These are phyloP conservation scores for Agrochola lychnidis DNA, from an alignment of 2,888 invertebrate species.

Conservation along the genomic window DNA sequence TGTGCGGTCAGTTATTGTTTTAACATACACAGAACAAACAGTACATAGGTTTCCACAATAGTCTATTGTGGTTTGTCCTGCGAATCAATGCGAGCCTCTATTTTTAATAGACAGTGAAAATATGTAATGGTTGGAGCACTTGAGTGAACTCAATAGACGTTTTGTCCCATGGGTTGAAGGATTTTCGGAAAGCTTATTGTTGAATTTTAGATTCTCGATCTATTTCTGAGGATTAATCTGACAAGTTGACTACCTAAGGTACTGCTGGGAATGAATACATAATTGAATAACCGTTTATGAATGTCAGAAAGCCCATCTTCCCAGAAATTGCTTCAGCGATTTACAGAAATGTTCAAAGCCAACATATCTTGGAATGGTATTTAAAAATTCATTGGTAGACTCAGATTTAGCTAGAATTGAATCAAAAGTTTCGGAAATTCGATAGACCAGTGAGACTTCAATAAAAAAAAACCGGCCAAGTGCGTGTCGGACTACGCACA, in stretches of 20 bases:
- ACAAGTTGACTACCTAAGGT: slow-evolving; percentile 5
- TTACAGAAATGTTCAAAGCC: slow-evolving; percentile 24
- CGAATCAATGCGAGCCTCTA: slow-evolving; percentile 54
- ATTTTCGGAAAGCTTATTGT: slow-evolving; percentile 56
- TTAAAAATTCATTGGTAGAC: slow-evolving; percentile 42
- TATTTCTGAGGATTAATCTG: slow-evolving; percentile 39
- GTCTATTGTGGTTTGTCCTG: slow-evolving; percentile 67
- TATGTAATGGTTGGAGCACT: slow-evolving; percentile 44
- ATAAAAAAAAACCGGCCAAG: too few relatives aligned
- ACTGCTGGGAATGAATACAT: slow-evolving; percentile 35
- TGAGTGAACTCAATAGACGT: slow-evolving; percentile 46
- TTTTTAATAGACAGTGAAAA: slow-evolving; percentile 58
- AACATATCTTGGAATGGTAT: slow-evolving; percentile 29
- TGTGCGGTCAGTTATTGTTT: slow-evolving; percentile 76
- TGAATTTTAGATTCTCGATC: slow-evolving; percentile 24
- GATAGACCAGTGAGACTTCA: slow-evolving; percentile 52
- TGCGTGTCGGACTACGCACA: too few relatives aligned
- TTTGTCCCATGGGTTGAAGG: slow-evolving; percentile 49
- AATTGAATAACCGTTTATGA: slow-evolving; percentile 42
- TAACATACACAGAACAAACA: slow-evolving; percentile 64
- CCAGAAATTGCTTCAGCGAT: slow-evolving; percentile 24
- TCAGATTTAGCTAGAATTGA: slow-evolving; percentile 20
- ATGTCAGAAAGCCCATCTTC: slow-evolving; percentile 23
- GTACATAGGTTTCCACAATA: slow-evolving; percentile 59
- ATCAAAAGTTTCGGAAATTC: slow-evolving; percentile 50